Evolutionary conservation across 2,113 vertebrate genomes (phyloP).

Genomic region (Percopsis transmontana): DNA sequence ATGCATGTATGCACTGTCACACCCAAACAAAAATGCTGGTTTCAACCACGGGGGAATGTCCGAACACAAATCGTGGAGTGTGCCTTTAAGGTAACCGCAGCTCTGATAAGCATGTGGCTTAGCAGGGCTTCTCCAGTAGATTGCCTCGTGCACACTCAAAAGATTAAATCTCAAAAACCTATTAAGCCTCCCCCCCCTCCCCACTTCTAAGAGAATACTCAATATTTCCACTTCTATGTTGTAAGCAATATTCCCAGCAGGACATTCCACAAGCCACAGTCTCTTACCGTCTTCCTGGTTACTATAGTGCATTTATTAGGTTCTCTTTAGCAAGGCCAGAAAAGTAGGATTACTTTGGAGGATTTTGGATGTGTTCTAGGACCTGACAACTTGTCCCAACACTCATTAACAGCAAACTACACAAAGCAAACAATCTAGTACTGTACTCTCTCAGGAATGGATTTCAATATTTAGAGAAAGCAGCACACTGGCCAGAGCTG

Average conservation of each 20-base stretch:
- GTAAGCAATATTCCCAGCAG: background rate
- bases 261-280: background rate
- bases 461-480: slow-evolving; percentile 7
- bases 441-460: slow-evolving; percentile 20
- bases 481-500: background rate
- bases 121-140: too few species aligned
- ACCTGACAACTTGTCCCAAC: slow-evolving; percentile 15
- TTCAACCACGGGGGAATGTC: too few species aligned
- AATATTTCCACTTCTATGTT: background rate
- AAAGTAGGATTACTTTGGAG: background rate
- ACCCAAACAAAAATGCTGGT: too few species aligned
- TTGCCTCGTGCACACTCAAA: background rate
- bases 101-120: too few species aligned
- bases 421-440: slow-evolving; percentile 8
- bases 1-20: too few species aligned
- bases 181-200: background rate
- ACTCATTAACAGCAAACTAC: slow-evolving; percentile 43
- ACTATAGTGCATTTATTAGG: slow-evolving; percentile 7
- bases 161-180: background rate
- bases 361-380: slow-evolving; percentile 2
- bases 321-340: slow-evolving; percentile 22
- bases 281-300: background rate
- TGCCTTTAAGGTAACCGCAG: too few species aligned
- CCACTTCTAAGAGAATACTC: background rate
- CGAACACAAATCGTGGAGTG: too few species aligned